Percentiles rank a stretch among this genome's conserved stretches.
Evolutionary conservation across 2,113 vertebrate genomes (phyloP).

Genomic region (Leucopternis melanops): DNA sequence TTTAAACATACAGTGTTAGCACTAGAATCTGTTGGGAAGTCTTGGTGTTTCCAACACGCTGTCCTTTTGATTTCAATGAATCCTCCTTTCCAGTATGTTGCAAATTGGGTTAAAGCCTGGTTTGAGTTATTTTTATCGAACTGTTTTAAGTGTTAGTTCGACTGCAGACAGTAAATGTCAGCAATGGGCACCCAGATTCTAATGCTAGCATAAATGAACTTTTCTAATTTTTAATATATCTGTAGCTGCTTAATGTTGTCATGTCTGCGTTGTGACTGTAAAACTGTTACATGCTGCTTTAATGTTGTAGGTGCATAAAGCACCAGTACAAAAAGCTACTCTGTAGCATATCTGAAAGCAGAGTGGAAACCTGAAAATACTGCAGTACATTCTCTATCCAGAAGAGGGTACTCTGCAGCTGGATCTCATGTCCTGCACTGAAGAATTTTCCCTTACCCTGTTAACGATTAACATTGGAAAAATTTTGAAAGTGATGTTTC

Average conservation of each 20-base stretch:
- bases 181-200: not conserved
- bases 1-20: not conserved
- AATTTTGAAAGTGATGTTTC: not conserved
- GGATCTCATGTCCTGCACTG: not conserved
- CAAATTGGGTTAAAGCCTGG: not conserved
- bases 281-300: not conserved
- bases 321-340: not conserved
- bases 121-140: not conserved
- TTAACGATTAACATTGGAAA: not conserved
- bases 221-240: not conserved
- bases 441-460: not conserved
- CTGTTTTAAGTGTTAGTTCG: not conserved
- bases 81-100: not conserved
- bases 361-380: not conserved
- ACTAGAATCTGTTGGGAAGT: not conserved
- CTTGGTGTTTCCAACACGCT: not conserved
- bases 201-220: not conserved
- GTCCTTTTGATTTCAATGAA: not conserved
- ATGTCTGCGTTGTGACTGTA: not conserved
- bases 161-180: not conserved
- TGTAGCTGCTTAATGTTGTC: not conserved
- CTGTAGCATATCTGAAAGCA: not conserved
- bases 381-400: not conserved
- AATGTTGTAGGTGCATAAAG: not conserved
- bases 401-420: not conserved